phyloP scores from a whole-genome alignment of 2,797 vertebrate species.

The Phrynocephalus vlangalii region DNA sequence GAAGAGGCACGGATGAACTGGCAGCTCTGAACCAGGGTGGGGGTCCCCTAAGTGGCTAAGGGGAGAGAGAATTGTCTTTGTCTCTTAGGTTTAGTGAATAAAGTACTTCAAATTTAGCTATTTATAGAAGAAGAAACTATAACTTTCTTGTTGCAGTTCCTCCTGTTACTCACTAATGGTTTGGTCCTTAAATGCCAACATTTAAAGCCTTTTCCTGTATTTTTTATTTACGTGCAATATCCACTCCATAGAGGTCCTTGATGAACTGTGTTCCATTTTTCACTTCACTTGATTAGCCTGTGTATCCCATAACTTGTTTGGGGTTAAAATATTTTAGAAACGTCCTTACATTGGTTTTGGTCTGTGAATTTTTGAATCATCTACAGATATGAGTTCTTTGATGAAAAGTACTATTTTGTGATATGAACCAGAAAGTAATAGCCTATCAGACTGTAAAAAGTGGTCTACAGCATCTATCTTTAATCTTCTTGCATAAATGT shows the following conservation, averaged over 20 bases:
- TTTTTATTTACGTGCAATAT: background rate
- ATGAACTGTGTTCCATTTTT: constrained; percentile 31
- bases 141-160: background rate
- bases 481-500: constrained; percentile 82
- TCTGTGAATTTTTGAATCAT: constrained; percentile 85
- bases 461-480: constrained; percentile 81
- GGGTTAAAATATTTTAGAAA: constrained; percentile 69
- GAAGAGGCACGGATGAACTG: no score
- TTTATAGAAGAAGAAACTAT: background rate
- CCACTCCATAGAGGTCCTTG: background rate
- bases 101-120: background rate
- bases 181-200: background rate
- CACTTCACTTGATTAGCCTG: constrained; percentile 59
- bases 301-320: constrained; percentile 61
- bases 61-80: background rate
- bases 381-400: constrained; percentile 78
- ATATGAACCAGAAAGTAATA: constrained; percentile 84
- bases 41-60: no score
- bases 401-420: constrained; percentile 80
- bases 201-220: background rate
- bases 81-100: background rate
- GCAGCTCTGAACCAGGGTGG: no score
- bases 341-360: constrained; percentile 84
- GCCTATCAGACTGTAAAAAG: constrained; percentile 74
- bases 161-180: background rate